Percentiles rank a stretch among this genome's conserved stretches.
phyloP scores from a whole-genome alignment of 1,140 invertebrate species.

The Chrysopa pallens region DNA sequence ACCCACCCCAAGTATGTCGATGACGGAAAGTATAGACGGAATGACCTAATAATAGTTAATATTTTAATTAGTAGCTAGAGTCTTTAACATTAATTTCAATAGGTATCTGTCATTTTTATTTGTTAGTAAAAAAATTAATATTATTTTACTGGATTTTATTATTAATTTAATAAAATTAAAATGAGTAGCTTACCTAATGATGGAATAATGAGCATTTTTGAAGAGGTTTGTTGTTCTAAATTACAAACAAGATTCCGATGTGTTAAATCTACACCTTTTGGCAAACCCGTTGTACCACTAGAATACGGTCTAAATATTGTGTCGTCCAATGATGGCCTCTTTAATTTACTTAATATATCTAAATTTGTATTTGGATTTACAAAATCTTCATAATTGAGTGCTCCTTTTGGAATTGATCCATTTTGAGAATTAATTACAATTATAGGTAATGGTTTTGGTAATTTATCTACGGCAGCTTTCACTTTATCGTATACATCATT shows the following conservation, averaged over 20 bases:
- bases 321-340: conserved; percentile 24
- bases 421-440: conserved; percentile 5
- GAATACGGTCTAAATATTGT: conserved; percentile 42
- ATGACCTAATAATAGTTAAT: no score
- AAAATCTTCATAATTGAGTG: conserved; percentile 37
- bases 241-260: conserved; percentile 43
- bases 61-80: no score
- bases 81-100: no score
- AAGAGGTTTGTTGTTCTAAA: conserved; percentile 13
- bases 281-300: conserved; percentile 78
- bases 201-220: not conserved
- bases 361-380: conserved; percentile 18
- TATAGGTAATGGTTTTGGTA: conserved; percentile 1
- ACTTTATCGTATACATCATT: conserved; percentile 26
- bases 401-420: conserved; percentile 23
- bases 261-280: conserved; percentile 72
- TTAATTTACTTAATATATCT: conserved; percentile 26
- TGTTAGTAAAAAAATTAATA: no score
- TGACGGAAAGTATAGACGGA: no score
- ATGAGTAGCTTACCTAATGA: not conserved
- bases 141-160: no score
- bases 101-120: no score
- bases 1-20: no score
- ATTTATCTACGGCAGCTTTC: conserved; percentile 20
- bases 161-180: not conserved